Evolutionary conservation across 2,797 vertebrate species (phyloP).

Genomic region (Hapalemur alaotrensis): DNA sequence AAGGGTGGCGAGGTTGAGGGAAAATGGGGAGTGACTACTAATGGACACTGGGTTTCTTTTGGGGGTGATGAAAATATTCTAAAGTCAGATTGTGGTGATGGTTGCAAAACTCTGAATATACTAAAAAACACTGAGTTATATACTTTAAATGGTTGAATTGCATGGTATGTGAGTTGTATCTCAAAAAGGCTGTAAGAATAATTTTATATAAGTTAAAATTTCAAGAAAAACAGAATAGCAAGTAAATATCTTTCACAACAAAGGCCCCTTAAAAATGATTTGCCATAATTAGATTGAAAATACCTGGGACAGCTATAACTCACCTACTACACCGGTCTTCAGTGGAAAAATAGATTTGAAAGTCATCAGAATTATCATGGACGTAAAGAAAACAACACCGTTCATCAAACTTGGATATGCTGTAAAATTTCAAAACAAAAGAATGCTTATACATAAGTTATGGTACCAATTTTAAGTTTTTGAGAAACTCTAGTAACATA

Average conservation of each 20-base stretch:
- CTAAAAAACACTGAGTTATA: background rate
- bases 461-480: background rate
- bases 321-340: slow-evolving; percentile 95
- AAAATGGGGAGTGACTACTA: background rate
- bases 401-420: slow-evolving; percentile 97
- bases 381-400: slow-evolving; percentile 97
- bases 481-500: background rate
- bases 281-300: background rate
- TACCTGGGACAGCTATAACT: slow-evolving; percentile 73
- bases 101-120: background rate
- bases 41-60: background rate
- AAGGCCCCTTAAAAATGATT: slow-evolving; percentile 33
- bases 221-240: slow-evolving; percentile 31
- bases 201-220: background rate
- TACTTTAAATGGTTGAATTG: background rate
- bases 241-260: slow-evolving; percentile 42
- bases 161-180: background rate
- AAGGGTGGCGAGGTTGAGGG: background rate
- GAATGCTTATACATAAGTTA: slow-evolving; percentile 15
- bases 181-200: background rate
- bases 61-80: background rate
- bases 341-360: slow-evolving; percentile 98
- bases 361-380: slow-evolving; percentile 96
- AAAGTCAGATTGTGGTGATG: background rate
- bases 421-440: slow-evolving; percentile 80